phyloP scores from a whole-genome alignment of 1,140 invertebrate species.

The Ceratoteleas bidentatus region DNA sequence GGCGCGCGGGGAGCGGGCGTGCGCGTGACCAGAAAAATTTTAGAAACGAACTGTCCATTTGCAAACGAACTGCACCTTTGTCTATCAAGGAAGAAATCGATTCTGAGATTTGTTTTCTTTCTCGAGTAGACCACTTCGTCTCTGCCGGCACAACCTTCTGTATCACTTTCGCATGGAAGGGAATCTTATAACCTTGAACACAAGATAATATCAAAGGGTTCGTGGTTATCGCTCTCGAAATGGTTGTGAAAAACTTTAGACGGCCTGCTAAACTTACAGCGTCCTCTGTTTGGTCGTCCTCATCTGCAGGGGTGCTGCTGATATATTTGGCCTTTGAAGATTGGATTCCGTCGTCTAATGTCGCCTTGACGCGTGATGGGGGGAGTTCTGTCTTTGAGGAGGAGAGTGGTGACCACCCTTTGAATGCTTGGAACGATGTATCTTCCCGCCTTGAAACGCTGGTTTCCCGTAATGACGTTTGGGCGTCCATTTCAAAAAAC shows the following conservation, averaged over 20 bases:
- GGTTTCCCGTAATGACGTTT: background rate
- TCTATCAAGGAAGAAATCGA: background rate
- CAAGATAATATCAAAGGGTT: constrained; percentile 26
- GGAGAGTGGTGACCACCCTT: background rate
- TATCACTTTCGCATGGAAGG: constrained; percentile 12
- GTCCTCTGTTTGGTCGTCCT: too few species aligned
- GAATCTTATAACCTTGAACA: constrained; percentile 25
- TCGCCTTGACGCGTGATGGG: background rate
- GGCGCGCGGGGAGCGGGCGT: too few species aligned
- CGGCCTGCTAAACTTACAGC: constrained; percentile 24
- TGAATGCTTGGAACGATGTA: constrained; percentile 2
- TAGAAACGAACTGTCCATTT: background rate
- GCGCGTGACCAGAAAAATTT: constrained; percentile 28
- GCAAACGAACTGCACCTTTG: background rate
- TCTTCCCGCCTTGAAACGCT: constrained; percentile 19
- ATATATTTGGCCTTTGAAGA: too few species aligned
- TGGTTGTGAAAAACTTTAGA: background rate
- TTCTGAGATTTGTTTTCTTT: constrained; percentile 4
- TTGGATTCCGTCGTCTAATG: too few species aligned
- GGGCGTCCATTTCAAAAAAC: too few species aligned
- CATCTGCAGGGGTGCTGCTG: too few species aligned
- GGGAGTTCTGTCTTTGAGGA: background rate
- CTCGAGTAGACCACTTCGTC: constrained; percentile 3
- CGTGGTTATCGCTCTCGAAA: constrained; percentile 15
- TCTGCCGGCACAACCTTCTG: constrained; percentile 20